A percentile compares a stretch with the other conserved stretches of the same genome.
Evolutionary conservation across 1,140 invertebrate species (phyloP).

Genomic region (Neotoxoptera formosana): DNA sequence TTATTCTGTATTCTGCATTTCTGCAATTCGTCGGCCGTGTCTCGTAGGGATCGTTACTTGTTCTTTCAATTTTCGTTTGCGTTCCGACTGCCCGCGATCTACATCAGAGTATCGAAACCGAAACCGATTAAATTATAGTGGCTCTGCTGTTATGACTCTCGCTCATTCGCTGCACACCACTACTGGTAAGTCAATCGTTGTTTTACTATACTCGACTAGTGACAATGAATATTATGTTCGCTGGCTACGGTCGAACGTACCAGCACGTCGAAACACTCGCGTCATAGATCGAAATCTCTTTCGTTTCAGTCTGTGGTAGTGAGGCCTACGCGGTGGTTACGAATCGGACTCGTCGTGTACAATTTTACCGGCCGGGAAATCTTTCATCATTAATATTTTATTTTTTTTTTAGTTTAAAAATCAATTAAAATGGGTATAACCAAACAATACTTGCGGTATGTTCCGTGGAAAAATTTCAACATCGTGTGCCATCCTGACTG

Average conservation of each 20-base stretch:
- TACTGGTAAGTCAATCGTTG: not conserved
- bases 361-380: not conserved
- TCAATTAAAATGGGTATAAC: conserved; percentile 84
- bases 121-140: not conserved
- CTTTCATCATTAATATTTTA: not conserved
- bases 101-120: not conserved
- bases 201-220: not conserved
- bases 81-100: no score
- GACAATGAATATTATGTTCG: not conserved
- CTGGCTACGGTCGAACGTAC: no score
- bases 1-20: no score
- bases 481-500: conserved; percentile 81
- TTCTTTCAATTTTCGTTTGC: not conserved
- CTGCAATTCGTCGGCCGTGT: no score
- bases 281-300: not conserved
- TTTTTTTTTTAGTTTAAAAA: not conserved
- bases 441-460: conserved; percentile 94
- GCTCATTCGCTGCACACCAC: not conserved
- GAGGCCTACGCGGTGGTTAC: not conserved
- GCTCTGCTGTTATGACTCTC: not conserved
- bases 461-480: conserved; percentile 82
- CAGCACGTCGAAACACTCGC: not conserved
- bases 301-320: not conserved
- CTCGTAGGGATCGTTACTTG: not conserved
- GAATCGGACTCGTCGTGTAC: not conserved